Evolutionary conservation across 1,140 invertebrate species (phyloP).

Genomic region (Drosophila orena): DNA sequence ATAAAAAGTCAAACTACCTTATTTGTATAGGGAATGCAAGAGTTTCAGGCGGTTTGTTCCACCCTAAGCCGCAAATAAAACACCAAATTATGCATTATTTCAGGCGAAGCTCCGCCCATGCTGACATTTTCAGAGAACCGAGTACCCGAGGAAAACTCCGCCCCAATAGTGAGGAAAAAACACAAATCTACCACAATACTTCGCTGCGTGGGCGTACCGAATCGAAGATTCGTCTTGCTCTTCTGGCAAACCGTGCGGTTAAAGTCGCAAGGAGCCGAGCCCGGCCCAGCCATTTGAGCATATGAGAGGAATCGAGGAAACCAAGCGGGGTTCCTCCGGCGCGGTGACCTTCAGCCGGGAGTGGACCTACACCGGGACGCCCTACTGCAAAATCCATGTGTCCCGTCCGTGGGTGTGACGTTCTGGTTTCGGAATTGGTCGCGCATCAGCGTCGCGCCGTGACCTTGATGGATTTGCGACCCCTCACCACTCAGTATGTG

Average conservation of each 20-base stretch:
- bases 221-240: constrained; percentile 71
- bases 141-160: constrained; percentile 52
- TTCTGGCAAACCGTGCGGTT: constrained; percentile 74
- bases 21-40: constrained; percentile 7
- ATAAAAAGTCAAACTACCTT: constrained; percentile 16
- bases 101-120: constrained; percentile 55
- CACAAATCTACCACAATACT: constrained; percentile 59
- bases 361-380: constrained; percentile 32
- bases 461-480: constrained; percentile 47
- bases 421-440: constrained; percentile 74
- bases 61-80: constrained; percentile 37
- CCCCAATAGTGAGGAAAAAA: constrained; percentile 49
- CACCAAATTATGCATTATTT: constrained; percentile 63
- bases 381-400: constrained; percentile 70
- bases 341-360: constrained; percentile 46
- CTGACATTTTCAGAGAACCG: constrained; percentile 15
- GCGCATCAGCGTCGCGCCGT: constrained; percentile 52
- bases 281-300: constrained; percentile 52
- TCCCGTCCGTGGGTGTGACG: constrained; percentile 57
- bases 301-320: constrained; percentile 66
- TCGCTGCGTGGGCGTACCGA: constrained; percentile 64
- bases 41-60: constrained; percentile 12
- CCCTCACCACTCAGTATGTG: constrained; percentile 56
- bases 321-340: constrained; percentile 56
- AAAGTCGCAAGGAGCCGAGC: constrained; percentile 53